Base-by-base conservation (phyloP, 2,888 invertebrate genomes). In the Drosophila quasianomalipes region DNA sequence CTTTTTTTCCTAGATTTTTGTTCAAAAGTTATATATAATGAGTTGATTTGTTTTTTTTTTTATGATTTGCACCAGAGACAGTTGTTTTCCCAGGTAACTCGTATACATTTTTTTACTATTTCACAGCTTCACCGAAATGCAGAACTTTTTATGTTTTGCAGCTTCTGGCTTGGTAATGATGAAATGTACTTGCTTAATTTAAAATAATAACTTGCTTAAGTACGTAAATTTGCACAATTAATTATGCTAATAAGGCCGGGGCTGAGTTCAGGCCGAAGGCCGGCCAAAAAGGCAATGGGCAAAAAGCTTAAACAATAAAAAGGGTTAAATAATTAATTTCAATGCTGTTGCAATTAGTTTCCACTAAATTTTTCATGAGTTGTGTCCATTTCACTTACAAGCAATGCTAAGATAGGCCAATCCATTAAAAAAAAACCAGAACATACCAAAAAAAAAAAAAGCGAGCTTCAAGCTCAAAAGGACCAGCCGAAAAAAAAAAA, bases 241-340 rank as follows among this genome's bases (percentile, higher is more conserved):
- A 85, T 90, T 90, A 90, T 90, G 91, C 90, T 91, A 90, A 91
- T 91, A 88, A 89, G 88, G 82, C 81, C 68, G 58, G 70, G 68
- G 76, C 58, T 63, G 63, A 22, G 53, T 44, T 65, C 26, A 64
- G 60, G 39, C 63, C 61, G n/a, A 58, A 64, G 68, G 55, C 41
- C 41, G 37, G 61, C 73, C 74, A 74, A 90, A 82, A 85, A 78
- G 82, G 90, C 90, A 82, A 69, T 47, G 68, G 64, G 68, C 62
- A 74, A 77, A 80, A 47, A 72, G 79, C 84, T 87, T 87, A 90
- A 90, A 87, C 91, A 87, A 87, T 87, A 89, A 87, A 87, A 90
- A 90, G 91, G 90, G 91, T 91, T 90, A 88, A 90, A 91, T 89
- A 90, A 90, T 90, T 90, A 91, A 90, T 90, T 90, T 91, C 80